Percentiles rank a stretch among this genome's conserved stretches.
Conservation (phyloP, 2,113 vertebrate species). For the Corvus hawaiiensis region DNA sequence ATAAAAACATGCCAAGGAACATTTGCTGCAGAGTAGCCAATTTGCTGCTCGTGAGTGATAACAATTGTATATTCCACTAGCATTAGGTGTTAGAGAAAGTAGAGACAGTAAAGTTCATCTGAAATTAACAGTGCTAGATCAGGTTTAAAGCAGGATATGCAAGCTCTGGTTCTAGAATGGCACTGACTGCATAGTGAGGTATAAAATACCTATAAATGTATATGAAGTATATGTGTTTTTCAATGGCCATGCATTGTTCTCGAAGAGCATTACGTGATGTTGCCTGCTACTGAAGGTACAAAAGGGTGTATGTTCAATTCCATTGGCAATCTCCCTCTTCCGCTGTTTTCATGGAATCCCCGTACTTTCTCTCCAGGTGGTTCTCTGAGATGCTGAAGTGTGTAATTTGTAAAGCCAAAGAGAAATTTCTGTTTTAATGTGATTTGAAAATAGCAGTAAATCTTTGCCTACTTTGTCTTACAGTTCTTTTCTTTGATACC, state of each 20-base stretch:
- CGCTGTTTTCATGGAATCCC: not conserved
- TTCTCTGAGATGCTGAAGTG: not conserved
- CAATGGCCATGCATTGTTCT: fast-evolving
- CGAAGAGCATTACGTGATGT: not conserved
- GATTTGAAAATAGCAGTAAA: not conserved
- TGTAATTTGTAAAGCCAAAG: not conserved
- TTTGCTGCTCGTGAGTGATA: not conserved
- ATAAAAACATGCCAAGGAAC: not conserved
- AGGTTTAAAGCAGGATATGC: not conserved
- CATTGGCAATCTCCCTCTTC: not conserved
- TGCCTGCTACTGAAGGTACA: not conserved
- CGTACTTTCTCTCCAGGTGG: not conserved
- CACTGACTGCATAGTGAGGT: not conserved
- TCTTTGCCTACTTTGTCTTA: not conserved
- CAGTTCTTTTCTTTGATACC: not conserved
- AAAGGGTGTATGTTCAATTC: not conserved
- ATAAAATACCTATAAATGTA: not conserved
- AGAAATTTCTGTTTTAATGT: not conserved
- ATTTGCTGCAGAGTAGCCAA: fast-evolving
- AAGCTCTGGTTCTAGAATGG: not conserved
- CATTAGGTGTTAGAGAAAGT: not conserved
- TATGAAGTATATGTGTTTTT: fast-evolving
- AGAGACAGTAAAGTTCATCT: not conserved
- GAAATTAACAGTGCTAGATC: not conserved
- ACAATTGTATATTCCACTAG: not conserved